Conservation (phyloP, 2,797 vertebrate species). For the Pseudochirops corinnae region DNA sequence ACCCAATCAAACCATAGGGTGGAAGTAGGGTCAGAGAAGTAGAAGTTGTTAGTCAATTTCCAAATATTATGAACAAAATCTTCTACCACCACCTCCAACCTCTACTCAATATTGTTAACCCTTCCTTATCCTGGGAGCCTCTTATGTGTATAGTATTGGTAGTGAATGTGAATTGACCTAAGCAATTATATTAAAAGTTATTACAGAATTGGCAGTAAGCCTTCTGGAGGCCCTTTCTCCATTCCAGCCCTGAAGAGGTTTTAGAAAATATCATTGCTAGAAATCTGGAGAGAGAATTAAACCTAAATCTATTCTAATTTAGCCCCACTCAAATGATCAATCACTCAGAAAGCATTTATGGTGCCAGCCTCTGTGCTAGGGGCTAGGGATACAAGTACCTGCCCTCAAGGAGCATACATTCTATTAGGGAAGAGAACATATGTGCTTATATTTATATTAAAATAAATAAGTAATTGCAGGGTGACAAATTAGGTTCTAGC, state of each 20-base stretch:
- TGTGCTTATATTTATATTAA: not conserved
- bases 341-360: constrained; percentile 64
- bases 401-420: not conserved
- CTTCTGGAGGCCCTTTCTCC: constrained; percentile 66
- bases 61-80: constrained; percentile 43
- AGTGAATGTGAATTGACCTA: constrained; percentile 79
- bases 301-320: not conserved
- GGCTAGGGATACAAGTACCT: not conserved
- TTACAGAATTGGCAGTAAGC: constrained; percentile 81
- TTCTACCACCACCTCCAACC: constrained; percentile 45
- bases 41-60: constrained; percentile 47
- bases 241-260: constrained; percentile 51
- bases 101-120: constrained; percentile 77
- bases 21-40: constrained; percentile 21
- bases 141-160: constrained; percentile 73
- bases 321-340: constrained; percentile 51
- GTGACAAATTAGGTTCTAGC: not conserved
- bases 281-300: constrained; percentile 69
- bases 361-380: not conserved
- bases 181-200: constrained; percentile 82
- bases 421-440: not conserved
- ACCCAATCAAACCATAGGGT: constrained; percentile 3
- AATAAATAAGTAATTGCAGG: not conserved
- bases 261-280: constrained; percentile 70
- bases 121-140: constrained; percentile 62